A percentile compares a stretch with the other conserved stretches of the same genome.
These are phyloP conservation scores for Protaetia brevitarsis DNA, from an alignment of 1,140 invertebrate genomes.

Conservation along the genomic window DNA sequence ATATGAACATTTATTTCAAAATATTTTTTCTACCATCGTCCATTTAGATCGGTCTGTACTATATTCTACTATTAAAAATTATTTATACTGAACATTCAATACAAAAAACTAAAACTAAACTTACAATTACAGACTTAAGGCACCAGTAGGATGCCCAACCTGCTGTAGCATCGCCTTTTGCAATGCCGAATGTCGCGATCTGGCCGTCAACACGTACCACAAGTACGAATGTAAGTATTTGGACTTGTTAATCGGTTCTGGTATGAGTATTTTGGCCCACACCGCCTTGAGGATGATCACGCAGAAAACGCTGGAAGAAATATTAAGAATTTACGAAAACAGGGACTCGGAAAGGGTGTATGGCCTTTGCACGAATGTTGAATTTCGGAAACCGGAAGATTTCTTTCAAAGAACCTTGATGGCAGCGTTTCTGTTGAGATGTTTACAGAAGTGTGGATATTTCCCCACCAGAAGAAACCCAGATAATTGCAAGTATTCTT, in stretches of 20 bases:
- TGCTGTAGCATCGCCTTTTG: slow-evolving; percentile 80
- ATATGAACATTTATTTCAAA: too few species aligned
- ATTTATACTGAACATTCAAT: too few species aligned
- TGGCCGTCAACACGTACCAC: slow-evolving; percentile 70
- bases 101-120: slow-evolving; percentile 4
- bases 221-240: slow-evolving; percentile 77
- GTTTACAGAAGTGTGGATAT: slow-evolving; percentile 62
- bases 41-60: too few species aligned
- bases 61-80: too few species aligned
- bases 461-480: slow-evolving; percentile 50
- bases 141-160: slow-evolving; percentile 67
- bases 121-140: slow-evolving; percentile 55
- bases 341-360: slow-evolving; percentile 47
- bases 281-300: slow-evolving; percentile 74
- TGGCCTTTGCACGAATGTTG: slow-evolving; percentile 68
- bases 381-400: slow-evolving; percentile 63
- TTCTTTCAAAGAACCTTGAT: slow-evolving; percentile 74
- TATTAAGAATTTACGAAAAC: slow-evolving; percentile 54
- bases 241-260: slow-evolving; percentile 71
- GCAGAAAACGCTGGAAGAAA: slow-evolving; percentile 55
- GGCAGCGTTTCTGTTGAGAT: slow-evolving; percentile 73
- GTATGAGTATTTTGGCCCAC: slow-evolving; percentile 75
- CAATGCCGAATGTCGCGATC: slow-evolving; percentile 62
- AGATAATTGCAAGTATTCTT: slow-evolving; percentile 27
- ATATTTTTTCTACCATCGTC: too few species aligned